A percentile compares a stretch with the other conserved stretches of the same genome.
These are phyloP conservation scores for Clarias fuscus DNA, from an alignment of 2,797 vertebrate genomes.

Conservation along the genomic window DNA sequence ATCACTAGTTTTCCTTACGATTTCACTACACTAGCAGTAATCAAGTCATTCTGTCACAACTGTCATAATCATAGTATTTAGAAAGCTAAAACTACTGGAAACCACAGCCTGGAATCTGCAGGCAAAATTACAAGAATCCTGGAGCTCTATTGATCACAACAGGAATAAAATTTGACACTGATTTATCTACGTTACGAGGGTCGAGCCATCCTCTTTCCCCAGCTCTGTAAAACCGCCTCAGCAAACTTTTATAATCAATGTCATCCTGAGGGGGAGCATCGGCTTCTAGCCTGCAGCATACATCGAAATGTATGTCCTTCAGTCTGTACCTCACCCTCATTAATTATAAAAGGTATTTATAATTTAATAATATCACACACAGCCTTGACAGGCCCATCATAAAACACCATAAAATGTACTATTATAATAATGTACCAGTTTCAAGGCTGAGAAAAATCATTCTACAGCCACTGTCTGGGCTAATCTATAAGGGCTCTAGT, in stretches of 20 bases:
- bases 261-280: conserved; percentile 7
- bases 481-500: neutral
- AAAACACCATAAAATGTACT: conserved; percentile 18
- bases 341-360: conserved; percentile 25
- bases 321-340: conserved; percentile 2
- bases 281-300: neutral
- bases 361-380: conserved; percentile 27
- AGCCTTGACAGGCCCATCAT: conserved; percentile 10
- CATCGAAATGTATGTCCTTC: conserved; percentile 11
- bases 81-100: too few relatives aligned
- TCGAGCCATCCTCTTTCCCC: neutral
- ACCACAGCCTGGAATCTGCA: neutral
- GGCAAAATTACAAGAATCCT: neutral
- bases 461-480: neutral
- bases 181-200: neutral
- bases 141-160: neutral
- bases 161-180: neutral
- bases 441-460: conserved; percentile 1
- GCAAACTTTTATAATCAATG: conserved; percentile 10
- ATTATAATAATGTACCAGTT: conserved; percentile 1
- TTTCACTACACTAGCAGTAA: too few relatives aligned
- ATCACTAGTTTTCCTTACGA: neutral
- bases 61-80: neutral
- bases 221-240: neutral
- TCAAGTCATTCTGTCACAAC: neutral